Evolutionary conservation across 92 coral and sea anemone genomes (phyloP), one percentile per base, ranked within the genome.

Genomic region (Umimayanthus chanpuru): DNA sequence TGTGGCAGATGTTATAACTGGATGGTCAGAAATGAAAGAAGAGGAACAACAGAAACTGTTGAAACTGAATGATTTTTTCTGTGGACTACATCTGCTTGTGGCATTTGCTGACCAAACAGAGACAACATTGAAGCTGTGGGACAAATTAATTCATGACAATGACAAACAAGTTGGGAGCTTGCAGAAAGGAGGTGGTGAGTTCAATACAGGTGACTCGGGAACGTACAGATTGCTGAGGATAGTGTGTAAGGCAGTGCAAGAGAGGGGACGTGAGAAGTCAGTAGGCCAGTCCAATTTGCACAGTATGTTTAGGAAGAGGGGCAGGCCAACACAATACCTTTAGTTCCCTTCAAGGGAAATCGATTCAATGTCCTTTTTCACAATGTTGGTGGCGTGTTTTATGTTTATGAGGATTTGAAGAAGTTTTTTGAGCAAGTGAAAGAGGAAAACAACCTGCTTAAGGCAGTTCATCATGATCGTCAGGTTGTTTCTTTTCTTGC

Each of bases 201-300:
- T 43, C 32, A 23, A 32, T 4, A 80, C 25, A 6, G 55, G 50
- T 20, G 91, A 89, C 20, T 81, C 88, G 25, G 91, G 91, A 7
- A 74, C 88, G 4, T 75, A 82, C 36, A 79, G 91, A 38, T 56
- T 82, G 50, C 25, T 82, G 8, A 50, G 91, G 44, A 89, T 88
- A 56, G 88, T 73, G 21, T 89, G 91, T 30, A 89, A 89, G 29
- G 88, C 91, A 56, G 78, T 89, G n/a, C 88, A 82, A 74, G 88
- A 68, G 30, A 73, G 80, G 16, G 91, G 91, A 20, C 83, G 83
- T 71, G 88, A 82, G 78, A 70, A 74, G 53, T 55, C 79, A 88
- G 88, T 1, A 73, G 85, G 65, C 82, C 89, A 12, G 72, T 86
- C 2, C 61, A 26, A 3, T 80, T 80, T 55, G 64, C 21, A 55